These are phyloP conservation scores for Pachliopta kotzebuea DNA, from an alignment of 2,888 invertebrate species.

Conservation along the genomic window DNA sequence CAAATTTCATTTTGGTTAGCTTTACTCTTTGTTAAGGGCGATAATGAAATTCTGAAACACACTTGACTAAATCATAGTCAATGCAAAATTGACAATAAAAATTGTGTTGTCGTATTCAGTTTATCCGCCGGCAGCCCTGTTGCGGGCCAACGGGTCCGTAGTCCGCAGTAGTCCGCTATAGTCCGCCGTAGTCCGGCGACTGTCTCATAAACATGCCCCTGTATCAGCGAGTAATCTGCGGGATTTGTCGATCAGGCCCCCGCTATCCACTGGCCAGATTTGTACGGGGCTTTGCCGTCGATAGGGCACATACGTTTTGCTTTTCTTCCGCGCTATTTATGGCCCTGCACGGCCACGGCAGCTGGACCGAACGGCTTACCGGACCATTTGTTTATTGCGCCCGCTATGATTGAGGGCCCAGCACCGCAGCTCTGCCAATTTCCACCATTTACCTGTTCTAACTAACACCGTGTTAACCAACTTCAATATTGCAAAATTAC, in stretches of 20 bases:
- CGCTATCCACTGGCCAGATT: conserved; percentile 76
- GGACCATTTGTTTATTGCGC: conserved; percentile 49
- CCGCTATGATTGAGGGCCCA: conserved; percentile 35
- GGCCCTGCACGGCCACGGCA: conserved; percentile 49
- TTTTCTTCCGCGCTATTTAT: conserved; percentile 74
- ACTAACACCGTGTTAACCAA: too few relatives aligned
- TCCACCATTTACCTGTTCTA: too few relatives aligned
- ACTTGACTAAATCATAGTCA: too few relatives aligned
- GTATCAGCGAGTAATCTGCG: conserved; percentile 80
- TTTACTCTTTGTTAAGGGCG: too few relatives aligned
- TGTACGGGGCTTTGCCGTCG: conserved; percentile 74
- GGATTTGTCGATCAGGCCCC: conserved; percentile 80
- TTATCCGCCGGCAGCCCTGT: conserved; percentile 48
- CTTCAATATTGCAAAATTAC: too few relatives aligned
- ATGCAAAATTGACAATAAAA: too few relatives aligned
- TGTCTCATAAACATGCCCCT: conserved; percentile 76
- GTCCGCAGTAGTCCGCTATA: conserved; percentile 13
- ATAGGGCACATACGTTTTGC: conserved; percentile 74
- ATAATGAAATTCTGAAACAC: too few relatives aligned
- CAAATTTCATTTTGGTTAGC: too few relatives aligned
- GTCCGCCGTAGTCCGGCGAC: conserved; percentile 63
- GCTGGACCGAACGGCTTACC: conserved; percentile 51
- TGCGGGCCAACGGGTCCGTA: too few relatives aligned
- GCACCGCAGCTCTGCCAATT: too few relatives aligned
- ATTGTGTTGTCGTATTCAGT: too few relatives aligned